Evolutionary conservation across 2,113 vertebrate genomes (phyloP).

Genomic region (Lophochroa leadbeateri): DNA sequence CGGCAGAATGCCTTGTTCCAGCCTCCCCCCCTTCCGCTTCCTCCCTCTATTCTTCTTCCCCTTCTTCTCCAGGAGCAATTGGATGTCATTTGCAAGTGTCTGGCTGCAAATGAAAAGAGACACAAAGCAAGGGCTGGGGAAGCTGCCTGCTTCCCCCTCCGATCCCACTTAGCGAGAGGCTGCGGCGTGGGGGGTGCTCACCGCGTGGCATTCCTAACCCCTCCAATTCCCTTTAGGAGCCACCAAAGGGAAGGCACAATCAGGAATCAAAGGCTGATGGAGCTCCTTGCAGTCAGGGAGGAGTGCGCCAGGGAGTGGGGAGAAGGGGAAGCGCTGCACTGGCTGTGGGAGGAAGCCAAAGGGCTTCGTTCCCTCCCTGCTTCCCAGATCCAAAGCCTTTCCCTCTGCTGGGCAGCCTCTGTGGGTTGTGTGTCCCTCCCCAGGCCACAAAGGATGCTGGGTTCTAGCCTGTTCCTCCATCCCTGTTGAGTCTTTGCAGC

Average conservation of each 20-base stretch:
- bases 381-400: not conserved
- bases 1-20: slow-evolving; percentile 37
- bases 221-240: slow-evolving; percentile 48
- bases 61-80: slow-evolving; percentile 64
- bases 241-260: slow-evolving; percentile 55
- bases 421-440: no score
- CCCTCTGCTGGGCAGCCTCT: not conserved
- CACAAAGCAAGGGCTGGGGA: slow-evolving; percentile 59
- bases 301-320: not conserved
- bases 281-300: not conserved
- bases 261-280: slow-evolving; percentile 51
- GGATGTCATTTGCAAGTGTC: slow-evolving; percentile 70
- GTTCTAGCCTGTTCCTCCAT: not conserved
- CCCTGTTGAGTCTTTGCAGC: not conserved
- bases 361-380: not conserved
- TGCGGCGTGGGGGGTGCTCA: slow-evolving; percentile 58
- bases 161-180: slow-evolving; percentile 58
- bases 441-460: not conserved
- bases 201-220: slow-evolving; percentile 61
- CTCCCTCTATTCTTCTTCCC: slow-evolving; percentile 55
- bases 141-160: slow-evolving; percentile 56
- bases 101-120: slow-evolving; percentile 67
- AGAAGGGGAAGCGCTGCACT: slow-evolving; percentile 5
- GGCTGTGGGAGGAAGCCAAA: not conserved
- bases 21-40: not conserved